Base-by-base conservation (phyloP, 2,888 invertebrate genomes). In the Periphyllus acericola region DNA sequence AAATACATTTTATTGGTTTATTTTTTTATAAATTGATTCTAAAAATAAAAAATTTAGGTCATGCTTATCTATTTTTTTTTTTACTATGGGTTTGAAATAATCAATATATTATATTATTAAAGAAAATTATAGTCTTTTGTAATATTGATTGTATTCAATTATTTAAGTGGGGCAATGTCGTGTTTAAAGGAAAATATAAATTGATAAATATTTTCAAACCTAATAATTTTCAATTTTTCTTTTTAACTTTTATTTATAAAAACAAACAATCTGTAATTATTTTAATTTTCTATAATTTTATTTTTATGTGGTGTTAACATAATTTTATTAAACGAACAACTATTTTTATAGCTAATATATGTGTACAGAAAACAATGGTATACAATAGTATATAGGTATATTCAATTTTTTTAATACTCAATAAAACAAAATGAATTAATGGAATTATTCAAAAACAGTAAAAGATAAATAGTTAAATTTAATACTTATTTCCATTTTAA, bases 21-120 rank as follows among this genome's bases (percentile, higher is more conserved):
- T 46, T 29, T n/a, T 29, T n/a, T 68, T 68, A 29, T 29, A 68
- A 72, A 34, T 34, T 60, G 14, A 60, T 34, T 25, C 3, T 81
- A 52, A 32, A 34, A 52, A 72, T 52, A 1, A 46, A 46, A 82
- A 52, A 82, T 32, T 32, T 34, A 72, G 46, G 71, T 36, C n/a
- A 83, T 34, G 55, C 34, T 46, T 82, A 34, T 32, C 11, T n/a
- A n/a, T n/a, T n/a, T 82, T 71, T 76, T 71, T 40, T 82, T 74
- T 83, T 36, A 83, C 55, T 83, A 83, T n/a, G n/a, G 36, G 5
- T 80, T 74, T 60, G 36, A 36, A 40, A 74, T 25, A 74, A 83
- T 83, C 83, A 74, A 83, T 82, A 82, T 8, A 66, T n/a, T 68
- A 29, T 29, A 29, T 36, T 60, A 66, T 17, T 36, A 80, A 66